Evolutionary conservation across 2,888 invertebrate species (phyloP).

Genomic region (Autographa pulchrina): DNA sequence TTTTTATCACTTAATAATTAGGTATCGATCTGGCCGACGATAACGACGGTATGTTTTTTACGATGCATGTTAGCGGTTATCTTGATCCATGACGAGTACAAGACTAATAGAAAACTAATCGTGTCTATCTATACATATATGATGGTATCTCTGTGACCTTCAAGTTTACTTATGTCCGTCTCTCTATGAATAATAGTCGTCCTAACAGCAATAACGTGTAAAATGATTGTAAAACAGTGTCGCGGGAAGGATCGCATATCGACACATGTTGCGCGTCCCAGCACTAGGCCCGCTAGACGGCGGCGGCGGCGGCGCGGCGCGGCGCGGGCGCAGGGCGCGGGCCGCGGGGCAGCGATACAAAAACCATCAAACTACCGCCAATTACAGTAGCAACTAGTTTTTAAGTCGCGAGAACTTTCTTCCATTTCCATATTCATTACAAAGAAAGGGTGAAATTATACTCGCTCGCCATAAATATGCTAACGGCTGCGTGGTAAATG

Average conservation of each 20-base stretch:
- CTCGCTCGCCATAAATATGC: slow-evolving; percentile 81
- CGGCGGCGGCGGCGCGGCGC: slow-evolving; percentile 22
- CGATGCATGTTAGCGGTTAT: slow-evolving; percentile 42
- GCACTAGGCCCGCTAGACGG: slow-evolving; percentile 37
- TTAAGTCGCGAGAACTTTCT: slow-evolving; percentile 87
- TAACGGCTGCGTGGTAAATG: slow-evolving; percentile 82
- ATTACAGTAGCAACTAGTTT: slow-evolving; percentile 85
- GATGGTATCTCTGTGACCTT: slow-evolving; percentile 46
- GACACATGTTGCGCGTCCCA: slow-evolving; percentile 31
- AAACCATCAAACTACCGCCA: slow-evolving; percentile 76
- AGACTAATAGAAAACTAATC: slow-evolving; percentile 56
- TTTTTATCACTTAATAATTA: slow-evolving; percentile 27
- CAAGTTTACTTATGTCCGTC: slow-evolving; percentile 25
- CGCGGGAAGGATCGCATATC: slow-evolving; percentile 21
- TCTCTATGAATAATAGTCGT: slow-evolving; percentile 25
- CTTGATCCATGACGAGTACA: slow-evolving; percentile 41
- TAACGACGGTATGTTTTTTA: slow-evolving; percentile 35
- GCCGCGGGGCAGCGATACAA: slow-evolving; percentile 59
- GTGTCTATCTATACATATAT: slow-evolving; percentile 15
- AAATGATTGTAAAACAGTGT: slow-evolving; percentile 22
- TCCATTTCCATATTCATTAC: slow-evolving; percentile 85
- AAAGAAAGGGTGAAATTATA: slow-evolving; percentile 88
- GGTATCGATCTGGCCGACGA: slow-evolving; percentile 38
- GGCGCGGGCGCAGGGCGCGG: slow-evolving; percentile 16
- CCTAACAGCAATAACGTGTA: slow-evolving; percentile 37